Evolutionary conservation across 2,113 vertebrate genomes (phyloP).

Genomic region (Megaceryle torquata): DNA sequence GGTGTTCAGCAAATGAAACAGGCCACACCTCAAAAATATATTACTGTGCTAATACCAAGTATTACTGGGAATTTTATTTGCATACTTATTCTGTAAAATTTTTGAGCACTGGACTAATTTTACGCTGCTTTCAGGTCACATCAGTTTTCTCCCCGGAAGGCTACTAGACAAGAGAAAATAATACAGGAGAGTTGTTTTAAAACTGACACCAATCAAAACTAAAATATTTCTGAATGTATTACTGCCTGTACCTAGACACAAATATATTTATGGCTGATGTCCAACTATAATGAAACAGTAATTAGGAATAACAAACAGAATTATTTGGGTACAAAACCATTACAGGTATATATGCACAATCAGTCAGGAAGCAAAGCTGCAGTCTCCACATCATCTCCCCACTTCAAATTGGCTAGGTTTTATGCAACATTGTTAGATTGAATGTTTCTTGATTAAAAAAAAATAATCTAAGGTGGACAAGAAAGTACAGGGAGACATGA

Average conservation of each 20-base stretch:
- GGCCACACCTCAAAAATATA: not conserved
- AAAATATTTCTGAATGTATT: not conserved
- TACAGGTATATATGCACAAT: not conserved
- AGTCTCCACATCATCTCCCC: not conserved
- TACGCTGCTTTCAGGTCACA: not conserved
- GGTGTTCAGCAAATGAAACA: not conserved
- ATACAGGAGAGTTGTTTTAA: not conserved
- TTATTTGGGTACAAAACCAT: not conserved
- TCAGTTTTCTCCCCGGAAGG: not conserved
- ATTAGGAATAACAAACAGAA: not conserved
- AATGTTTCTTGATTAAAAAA: not conserved
- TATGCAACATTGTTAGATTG: not conserved
- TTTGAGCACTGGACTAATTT: not conserved
- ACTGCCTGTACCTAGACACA: not conserved
- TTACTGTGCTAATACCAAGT: not conserved
- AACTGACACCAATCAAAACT: not conserved
- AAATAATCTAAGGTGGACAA: not conserved
- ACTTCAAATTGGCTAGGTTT: not conserved
- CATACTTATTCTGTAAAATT: not conserved
- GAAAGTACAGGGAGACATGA: not conserved
- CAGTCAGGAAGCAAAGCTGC: not conserved
- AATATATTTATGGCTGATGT: not conserved
- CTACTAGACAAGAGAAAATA: not conserved
- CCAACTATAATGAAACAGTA: not conserved
- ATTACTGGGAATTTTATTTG: not conserved